These are phyloP conservation scores for Antennarius striatus DNA, from an alignment of 2,113 vertebrate species.

Conservation along the genomic window DNA sequence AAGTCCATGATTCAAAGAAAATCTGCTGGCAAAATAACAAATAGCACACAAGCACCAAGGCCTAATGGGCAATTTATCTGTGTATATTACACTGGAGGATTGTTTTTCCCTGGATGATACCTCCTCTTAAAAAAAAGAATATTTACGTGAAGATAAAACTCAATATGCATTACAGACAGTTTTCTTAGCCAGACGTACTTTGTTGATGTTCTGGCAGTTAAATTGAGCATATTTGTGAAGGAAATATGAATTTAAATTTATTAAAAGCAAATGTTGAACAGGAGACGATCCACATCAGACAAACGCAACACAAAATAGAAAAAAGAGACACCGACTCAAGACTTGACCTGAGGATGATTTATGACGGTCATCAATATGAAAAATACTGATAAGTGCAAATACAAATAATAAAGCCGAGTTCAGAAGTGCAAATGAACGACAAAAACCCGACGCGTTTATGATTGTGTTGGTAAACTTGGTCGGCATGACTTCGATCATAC, in stretches of 20 bases:
- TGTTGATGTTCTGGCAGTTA: background rate
- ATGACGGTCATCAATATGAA: too few species aligned
- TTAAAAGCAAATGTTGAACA: background rate
- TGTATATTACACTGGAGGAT: slow-evolving; percentile 39
- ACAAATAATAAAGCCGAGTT: too few species aligned
- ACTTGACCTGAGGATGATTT: too few species aligned
- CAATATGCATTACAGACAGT: background rate
- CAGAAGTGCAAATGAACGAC: too few species aligned
- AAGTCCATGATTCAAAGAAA: slow-evolving; percentile 60
- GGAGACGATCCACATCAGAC: background rate
- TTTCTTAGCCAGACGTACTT: slow-evolving; percentile 5
- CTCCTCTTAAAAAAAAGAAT: slow-evolving; percentile 1
- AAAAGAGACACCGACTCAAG: too few species aligned
- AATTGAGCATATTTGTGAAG: background rate
- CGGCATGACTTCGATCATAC: too few species aligned
- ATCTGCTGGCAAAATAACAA: slow-evolving; percentile 54
- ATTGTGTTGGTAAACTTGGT: too few species aligned
- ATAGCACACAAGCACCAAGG: slow-evolving; percentile 30
- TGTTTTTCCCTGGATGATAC: slow-evolving; percentile 24
- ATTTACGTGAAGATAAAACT: slow-evolving; percentile 29
- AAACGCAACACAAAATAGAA: background rate
- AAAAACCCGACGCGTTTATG: too few species aligned
- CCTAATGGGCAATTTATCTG: slow-evolving; percentile 63
- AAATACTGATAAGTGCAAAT: too few species aligned
- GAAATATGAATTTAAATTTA: background rate